These are phyloP conservation scores for Phenacoccus solenopsis DNA, from an alignment of 1,140 invertebrate genomes.

Conservation along the genomic window DNA sequence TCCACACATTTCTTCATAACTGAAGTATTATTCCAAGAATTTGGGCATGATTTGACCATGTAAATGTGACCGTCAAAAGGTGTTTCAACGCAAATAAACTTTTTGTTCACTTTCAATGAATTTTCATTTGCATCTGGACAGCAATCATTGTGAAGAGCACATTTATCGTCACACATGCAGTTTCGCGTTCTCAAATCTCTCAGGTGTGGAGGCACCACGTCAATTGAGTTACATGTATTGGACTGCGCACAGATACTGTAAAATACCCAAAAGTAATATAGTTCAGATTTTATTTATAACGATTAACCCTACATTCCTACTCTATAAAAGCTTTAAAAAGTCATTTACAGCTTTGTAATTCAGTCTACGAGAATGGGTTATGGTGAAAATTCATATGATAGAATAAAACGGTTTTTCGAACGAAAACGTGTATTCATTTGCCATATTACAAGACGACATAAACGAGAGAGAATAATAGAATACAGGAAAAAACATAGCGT, in stretches of 20 bases:
- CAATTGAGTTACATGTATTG: background rate
- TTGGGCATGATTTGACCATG: conserved; percentile 36
- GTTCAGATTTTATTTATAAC: no score
- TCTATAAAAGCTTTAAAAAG: no score
- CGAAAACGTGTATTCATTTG: no score
- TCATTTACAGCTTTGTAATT: no score
- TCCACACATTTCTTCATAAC: conserved; percentile 24
- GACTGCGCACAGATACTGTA: background rate
- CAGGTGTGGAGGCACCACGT: background rate
- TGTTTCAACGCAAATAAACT: conserved; percentile 33
- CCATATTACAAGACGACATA: no score
- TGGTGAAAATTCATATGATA: no score
- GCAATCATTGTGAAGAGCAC: conserved; percentile 39
- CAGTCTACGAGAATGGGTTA: no score
- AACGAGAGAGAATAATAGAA: no score
- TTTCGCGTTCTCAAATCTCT: conserved; percentile 27
- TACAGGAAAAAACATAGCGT: no score
- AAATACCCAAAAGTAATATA: no score
- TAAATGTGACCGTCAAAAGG: conserved; percentile 34
- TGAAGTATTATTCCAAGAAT: conserved; percentile 31
- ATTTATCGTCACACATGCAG: conserved; percentile 39
- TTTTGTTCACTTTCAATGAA: conserved; percentile 19
- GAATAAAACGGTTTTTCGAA: no score
- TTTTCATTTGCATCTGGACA: conserved; percentile 37
- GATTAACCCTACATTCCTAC: no score